Evolutionary conservation across 1,140 invertebrate genomes (phyloP).

Genomic region (Rhagoletis zephyria): DNA sequence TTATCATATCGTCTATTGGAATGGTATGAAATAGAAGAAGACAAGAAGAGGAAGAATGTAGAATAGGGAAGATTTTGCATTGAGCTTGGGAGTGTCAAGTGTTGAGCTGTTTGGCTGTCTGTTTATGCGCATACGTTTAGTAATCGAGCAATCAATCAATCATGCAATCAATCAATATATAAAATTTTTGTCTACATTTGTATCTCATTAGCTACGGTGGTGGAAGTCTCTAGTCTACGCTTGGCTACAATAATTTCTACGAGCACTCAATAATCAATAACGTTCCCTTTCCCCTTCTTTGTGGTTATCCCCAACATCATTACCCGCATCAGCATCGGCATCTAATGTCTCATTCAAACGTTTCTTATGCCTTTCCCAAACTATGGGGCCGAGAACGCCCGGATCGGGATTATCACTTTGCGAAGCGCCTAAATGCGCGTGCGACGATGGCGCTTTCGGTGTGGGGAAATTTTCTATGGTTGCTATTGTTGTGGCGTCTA

Average conservation of each 20-base stretch:
- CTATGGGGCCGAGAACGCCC: conserved; percentile 86
- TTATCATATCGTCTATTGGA: conserved; percentile 44
- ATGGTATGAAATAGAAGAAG: conserved; percentile 44
- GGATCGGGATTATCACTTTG: conserved; percentile 78
- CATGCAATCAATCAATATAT: conserved; percentile 29
- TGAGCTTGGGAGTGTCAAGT: conserved; percentile 52
- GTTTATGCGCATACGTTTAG: conserved; percentile 4
- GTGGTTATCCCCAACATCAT: conserved; percentile 44
- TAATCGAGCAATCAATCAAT: neutral
- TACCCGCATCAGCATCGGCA: conserved; percentile 63
- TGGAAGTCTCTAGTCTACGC: conserved; percentile 40
- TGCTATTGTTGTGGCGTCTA: conserved; percentile 62
- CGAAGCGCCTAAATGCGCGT: conserved; percentile 63
- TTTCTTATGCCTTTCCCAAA: conserved; percentile 83
- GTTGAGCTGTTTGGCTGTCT: conserved; percentile 12
- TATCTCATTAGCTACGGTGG: conserved; percentile 44
- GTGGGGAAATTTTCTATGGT: conserved; percentile 70
- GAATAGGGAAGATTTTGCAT: conserved; percentile 23
- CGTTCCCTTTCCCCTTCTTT: conserved; percentile 53
- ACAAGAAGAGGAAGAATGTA: conserved; percentile 42
- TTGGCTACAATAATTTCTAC: conserved; percentile 11
- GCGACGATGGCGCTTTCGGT: conserved; percentile 65
- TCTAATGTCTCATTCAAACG: conserved; percentile 65
- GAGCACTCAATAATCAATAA: conserved; percentile 38
- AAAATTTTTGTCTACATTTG: conserved; percentile 25